Evolutionary conservation across 2,797 vertebrate genomes (phyloP).

Genomic region (Chromobotia macracanthus): DNA sequence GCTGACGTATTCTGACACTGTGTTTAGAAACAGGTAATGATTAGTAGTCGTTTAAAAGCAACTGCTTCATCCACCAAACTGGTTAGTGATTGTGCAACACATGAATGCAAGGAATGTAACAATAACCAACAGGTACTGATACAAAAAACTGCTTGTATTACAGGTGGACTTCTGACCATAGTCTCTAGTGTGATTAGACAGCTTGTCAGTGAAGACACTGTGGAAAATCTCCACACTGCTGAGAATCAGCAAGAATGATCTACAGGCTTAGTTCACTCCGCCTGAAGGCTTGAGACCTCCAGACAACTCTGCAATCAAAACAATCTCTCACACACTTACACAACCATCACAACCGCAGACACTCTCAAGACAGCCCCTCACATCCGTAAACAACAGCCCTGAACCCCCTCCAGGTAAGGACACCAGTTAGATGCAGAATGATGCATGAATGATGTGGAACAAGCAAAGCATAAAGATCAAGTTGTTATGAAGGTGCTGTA

Average conservation of each 20-base stretch:
- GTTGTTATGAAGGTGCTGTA: neutral
- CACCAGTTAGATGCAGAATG: neutral
- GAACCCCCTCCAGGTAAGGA: neutral
- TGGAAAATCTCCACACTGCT: neutral
- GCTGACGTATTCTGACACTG: neutral
- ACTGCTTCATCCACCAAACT: too few relatives aligned
- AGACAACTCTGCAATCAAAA: neutral
- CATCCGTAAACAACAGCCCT: constrained; percentile 14
- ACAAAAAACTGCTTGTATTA: neutral
- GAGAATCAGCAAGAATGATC: neutral
- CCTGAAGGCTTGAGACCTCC: constrained; percentile 7
- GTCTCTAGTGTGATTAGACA: neutral
- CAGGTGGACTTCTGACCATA: neutral
- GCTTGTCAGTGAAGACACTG: neutral
- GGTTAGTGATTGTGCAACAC: neutral
- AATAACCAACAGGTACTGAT: neutral
- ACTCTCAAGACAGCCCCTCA: constrained; percentile 16
- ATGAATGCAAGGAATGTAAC: neutral
- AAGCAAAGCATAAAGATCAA: constrained; percentile 4
- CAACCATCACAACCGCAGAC: neutral
- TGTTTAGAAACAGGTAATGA: neutral
- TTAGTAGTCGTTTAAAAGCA: neutral
- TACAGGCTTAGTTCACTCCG: neutral
- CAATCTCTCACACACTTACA: neutral
- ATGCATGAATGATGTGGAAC: too few relatives aligned